phyloP scores from a whole-genome alignment of 2,888 invertebrate genomes.

The Cylloceria caligata region DNA sequence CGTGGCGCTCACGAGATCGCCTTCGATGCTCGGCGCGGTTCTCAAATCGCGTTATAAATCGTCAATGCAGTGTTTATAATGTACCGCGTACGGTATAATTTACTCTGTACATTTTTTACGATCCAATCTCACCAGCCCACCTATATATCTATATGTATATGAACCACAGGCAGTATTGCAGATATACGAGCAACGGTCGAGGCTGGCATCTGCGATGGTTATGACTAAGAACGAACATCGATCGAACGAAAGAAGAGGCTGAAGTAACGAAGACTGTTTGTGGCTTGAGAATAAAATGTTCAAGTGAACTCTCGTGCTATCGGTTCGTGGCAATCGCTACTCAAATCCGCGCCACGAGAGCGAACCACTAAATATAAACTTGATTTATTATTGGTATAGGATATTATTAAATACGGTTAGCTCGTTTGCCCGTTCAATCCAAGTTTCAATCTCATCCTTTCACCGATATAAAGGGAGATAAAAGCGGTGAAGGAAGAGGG shows the following conservation, averaged over 20 bases:
- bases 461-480: constrained; percentile 70
- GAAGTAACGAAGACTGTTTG: constrained; percentile 20
- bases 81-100: constrained; percentile 71
- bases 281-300: constrained; percentile 26
- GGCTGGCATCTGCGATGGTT: constrained; percentile 5
- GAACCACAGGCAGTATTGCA: constrained; percentile 43
- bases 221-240: not conserved
- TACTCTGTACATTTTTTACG: constrained; percentile 68
- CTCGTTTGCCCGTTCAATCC: constrained; percentile 76
- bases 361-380: constrained; percentile 77
- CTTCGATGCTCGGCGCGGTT: constrained; percentile 53
- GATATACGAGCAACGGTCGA: constrained; percentile 23
- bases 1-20: constrained; percentile 64
- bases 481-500: constrained; percentile 56
- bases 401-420: constrained; percentile 82
- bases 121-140: constrained; percentile 34
- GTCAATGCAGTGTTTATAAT: constrained; percentile 69
- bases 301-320: constrained; percentile 6
- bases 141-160: constrained; percentile 40
- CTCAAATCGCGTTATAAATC: constrained; percentile 71
- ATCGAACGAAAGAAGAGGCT: not conserved
- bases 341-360: constrained; percentile 20
- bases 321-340: constrained; percentile 36
- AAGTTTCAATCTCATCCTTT: constrained; percentile 78
- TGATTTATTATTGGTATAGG: constrained; percentile 80